These are phyloP conservation scores for Gambelia wislizenii DNA, from an alignment of 2,797 vertebrate genomes.

Conservation along the genomic window DNA sequence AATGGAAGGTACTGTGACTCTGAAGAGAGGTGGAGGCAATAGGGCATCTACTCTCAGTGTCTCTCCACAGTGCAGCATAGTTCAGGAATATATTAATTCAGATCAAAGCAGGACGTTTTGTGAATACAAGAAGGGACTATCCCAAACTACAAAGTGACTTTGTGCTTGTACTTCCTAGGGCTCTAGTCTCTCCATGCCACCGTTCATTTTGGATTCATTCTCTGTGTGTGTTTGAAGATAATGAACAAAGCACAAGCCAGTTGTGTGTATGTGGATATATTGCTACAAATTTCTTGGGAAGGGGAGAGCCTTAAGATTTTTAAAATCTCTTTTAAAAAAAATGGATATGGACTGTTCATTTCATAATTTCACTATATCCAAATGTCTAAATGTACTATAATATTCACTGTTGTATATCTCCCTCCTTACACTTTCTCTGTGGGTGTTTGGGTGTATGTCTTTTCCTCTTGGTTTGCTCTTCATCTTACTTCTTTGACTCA, in stretches of 20 bases:
- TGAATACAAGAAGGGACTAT: constrained; percentile 1
- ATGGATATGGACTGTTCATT: not conserved
- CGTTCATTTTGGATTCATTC: constrained; percentile 18
- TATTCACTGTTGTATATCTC: not conserved
- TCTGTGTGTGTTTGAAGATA: constrained; percentile 14
- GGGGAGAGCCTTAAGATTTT: not conserved
- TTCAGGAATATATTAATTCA: constrained; percentile 17
- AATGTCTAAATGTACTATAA: not conserved
- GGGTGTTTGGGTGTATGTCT: no score
- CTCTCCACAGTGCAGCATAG: constrained; percentile 1
- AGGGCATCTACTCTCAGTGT: constrained; percentile 7
- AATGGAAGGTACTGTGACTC: not conserved
- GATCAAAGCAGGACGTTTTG: constrained; percentile 7
- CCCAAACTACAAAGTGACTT: constrained; percentile 23
- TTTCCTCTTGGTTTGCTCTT: not conserved
- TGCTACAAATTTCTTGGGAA: not conserved
- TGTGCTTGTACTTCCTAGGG: constrained; percentile 12
- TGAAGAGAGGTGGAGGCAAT: not conserved
- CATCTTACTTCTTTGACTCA: not conserved
- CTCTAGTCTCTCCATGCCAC: constrained; percentile 24
- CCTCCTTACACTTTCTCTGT: not conserved
- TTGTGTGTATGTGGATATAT: not conserved
- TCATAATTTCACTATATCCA: not conserved
- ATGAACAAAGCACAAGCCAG: constrained; percentile 27
- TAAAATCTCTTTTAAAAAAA: not conserved